Evolutionary conservation across 2,888 invertebrate genomes (phyloP), one percentile per base, ranked within the genome.

Genomic region (Ophion costatus): DNA sequence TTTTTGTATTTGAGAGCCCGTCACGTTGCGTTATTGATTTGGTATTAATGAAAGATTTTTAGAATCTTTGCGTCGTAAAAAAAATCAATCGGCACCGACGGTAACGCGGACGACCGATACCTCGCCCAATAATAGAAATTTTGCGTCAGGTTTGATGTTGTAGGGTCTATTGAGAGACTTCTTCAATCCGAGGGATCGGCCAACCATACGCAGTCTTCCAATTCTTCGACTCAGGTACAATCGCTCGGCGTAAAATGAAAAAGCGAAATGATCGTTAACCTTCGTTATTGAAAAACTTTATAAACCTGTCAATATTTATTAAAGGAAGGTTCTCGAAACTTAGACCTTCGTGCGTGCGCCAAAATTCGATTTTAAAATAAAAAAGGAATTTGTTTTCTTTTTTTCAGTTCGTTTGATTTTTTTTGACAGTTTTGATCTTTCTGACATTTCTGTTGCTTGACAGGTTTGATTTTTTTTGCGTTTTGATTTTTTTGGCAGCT

Each of bases 1-100:
- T 80, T 38, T 83, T 80, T 45, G 29, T 29, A 80, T 85, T 85
- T 82, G 80, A 51, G 85, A 69, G 33, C 80, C 69, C 77, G 75
- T 71, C 79, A 24, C 6, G 42, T 10, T 20, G 17, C 20, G 22
- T 71, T 84, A 71, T 80, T 80, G 77, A 85, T 73, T 20, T 67
- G 57, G 67, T 57, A 73, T 82, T 85, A 80, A 75, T 80, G 73
- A 11, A 24, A 42, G 61, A 76, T 56, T 80, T 71, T 75, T 70
- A 51, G 64, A 14, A 38, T 45, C 75, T 57, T 78, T 80, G 76
- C 56, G 11, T 2, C 22, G 56, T 42, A 20, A 80, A 69, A 77
- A 79, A 64, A 57, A 20, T n/a, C 14, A 42, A 57, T 51, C 22
- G n/a, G 9, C 59, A 10, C 38, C 24, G 7, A 73, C 57, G 24